Percentiles rank a stretch among this genome's conserved stretches.
Conservation (phyloP, 2,113 vertebrate genomes). For the Mesembrinibis cayennensis region DNA sequence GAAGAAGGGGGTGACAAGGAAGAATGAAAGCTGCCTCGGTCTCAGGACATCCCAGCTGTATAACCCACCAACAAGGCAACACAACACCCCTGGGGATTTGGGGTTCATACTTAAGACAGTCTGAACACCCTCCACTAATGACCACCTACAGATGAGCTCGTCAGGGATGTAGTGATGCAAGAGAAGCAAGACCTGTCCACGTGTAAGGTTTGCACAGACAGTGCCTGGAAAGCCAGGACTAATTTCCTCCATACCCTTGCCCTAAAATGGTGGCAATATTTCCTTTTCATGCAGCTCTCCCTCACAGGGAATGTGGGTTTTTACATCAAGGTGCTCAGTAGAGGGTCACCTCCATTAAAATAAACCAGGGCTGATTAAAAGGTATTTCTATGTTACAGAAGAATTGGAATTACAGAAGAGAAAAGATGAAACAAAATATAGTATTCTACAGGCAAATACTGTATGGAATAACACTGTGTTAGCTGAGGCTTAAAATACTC, state of each 20-base stretch:
- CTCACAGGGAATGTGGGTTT: background rate
- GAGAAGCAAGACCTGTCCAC: background rate
- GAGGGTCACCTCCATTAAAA: background rate
- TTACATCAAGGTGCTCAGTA: background rate
- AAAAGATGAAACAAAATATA: background rate
- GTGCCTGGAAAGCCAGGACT: background rate
- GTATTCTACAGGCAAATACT: background rate
- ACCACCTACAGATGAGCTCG: background rate
- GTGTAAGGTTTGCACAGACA: background rate
- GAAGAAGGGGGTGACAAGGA: background rate
- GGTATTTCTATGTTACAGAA: background rate
- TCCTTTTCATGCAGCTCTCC: background rate
- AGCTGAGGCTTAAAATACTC: constrained; percentile 5
- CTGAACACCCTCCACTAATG: background rate
- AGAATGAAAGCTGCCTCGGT: background rate
- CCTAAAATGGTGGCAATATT: background rate
- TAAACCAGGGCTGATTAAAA: background rate
- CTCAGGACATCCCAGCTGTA: background rate
- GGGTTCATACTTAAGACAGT: background rate
- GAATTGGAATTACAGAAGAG: background rate
- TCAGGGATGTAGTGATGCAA: background rate
- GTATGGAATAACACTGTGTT: background rate
- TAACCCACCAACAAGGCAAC: background rate
- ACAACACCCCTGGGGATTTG: background rate
- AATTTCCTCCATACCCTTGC: background rate